Conservation (phyloP, 1,140 invertebrate genomes). For the Bombus waltoni region DNA sequence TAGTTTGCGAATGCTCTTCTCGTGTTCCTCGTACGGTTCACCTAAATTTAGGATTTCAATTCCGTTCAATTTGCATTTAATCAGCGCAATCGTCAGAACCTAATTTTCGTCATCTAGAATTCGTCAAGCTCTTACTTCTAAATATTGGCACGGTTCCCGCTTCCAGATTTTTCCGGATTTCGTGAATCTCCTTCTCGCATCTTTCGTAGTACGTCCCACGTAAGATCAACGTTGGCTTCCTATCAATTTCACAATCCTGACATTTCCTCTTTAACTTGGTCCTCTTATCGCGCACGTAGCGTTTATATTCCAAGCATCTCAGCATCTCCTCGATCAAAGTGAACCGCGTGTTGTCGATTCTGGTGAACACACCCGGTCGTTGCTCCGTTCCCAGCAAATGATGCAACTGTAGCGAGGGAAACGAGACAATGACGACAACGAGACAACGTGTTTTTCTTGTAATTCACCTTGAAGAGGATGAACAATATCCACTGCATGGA, state of each 20-base stretch:
- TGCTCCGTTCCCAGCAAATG: slow-evolving; percentile 68
- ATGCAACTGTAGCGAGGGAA: slow-evolving; percentile 60
- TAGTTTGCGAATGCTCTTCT: neutral
- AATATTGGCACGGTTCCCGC: slow-evolving; percentile 22
- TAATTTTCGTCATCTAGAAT: neutral
- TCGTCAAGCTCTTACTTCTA: slow-evolving; percentile 19
- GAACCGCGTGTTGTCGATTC: slow-evolving; percentile 64
- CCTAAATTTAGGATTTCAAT: slow-evolving; percentile 11
- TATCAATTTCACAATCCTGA: slow-evolving; percentile 17
- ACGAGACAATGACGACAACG: no score
- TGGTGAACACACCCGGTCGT: slow-evolving; percentile 69
- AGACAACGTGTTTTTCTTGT: rapidly evolving
- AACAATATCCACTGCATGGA: slow-evolving; percentile 68
- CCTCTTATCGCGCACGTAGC: slow-evolving; percentile 24
- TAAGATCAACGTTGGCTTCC: slow-evolving; percentile 36
- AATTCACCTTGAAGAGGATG: slow-evolving; percentile 68
- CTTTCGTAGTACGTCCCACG: slow-evolving; percentile 52
- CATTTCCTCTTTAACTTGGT: neutral
- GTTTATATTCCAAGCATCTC: slow-evolving; percentile 65
- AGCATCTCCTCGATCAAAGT: slow-evolving; percentile 71
- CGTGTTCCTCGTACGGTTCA: slow-evolving; percentile 19
- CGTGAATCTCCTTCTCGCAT: slow-evolving; percentile 60
- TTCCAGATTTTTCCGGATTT: slow-evolving; percentile 37
- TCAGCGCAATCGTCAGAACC: no score
- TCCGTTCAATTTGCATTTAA: no score